Evolutionary conservation across 2,888 invertebrate species (phyloP).

Genomic region (Orgyia antiqua): DNA sequence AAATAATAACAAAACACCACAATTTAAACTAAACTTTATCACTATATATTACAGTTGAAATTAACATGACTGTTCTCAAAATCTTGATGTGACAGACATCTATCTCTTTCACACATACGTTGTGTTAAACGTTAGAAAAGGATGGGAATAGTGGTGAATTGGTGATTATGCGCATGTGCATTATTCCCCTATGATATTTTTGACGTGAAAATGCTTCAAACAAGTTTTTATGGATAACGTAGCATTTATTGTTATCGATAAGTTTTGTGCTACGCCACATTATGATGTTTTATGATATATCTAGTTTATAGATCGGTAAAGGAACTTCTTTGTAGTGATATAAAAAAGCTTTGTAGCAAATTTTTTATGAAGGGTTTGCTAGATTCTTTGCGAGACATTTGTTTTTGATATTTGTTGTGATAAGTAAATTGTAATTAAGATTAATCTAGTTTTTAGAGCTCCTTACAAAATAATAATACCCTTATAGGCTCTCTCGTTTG

Average conservation of each 20-base stretch:
- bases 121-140: slow-evolving; percentile 28
- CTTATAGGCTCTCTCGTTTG: too few species aligned
- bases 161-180: slow-evolving; percentile 54
- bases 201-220: slow-evolving; percentile 43
- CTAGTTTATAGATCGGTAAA: too few species aligned
- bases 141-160: slow-evolving; percentile 27
- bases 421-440: too few species aligned
- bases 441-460: too few species aligned
- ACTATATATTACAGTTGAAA: slow-evolving; percentile 20
- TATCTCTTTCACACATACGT: slow-evolving; percentile 33
- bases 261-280: slow-evolving; percentile 29
- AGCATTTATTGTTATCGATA: slow-evolving; percentile 46
- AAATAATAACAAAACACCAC: slow-evolving; percentile 42
- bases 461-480: too few species aligned
- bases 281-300: background rate
- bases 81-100: slow-evolving; percentile 40
- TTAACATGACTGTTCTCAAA: slow-evolving; percentile 34
- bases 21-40: slow-evolving; percentile 37
- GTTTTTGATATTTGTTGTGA: too few species aligned
- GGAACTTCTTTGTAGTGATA: too few species aligned
- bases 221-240: slow-evolving; percentile 44
- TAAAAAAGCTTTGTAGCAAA: too few species aligned
- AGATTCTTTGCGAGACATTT: too few species aligned
- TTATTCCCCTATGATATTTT: slow-evolving; percentile 32
- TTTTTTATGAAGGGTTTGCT: too few species aligned